Conservation (phyloP, 2,113 vertebrate genomes). For the Bothrops jararaca region DNA sequence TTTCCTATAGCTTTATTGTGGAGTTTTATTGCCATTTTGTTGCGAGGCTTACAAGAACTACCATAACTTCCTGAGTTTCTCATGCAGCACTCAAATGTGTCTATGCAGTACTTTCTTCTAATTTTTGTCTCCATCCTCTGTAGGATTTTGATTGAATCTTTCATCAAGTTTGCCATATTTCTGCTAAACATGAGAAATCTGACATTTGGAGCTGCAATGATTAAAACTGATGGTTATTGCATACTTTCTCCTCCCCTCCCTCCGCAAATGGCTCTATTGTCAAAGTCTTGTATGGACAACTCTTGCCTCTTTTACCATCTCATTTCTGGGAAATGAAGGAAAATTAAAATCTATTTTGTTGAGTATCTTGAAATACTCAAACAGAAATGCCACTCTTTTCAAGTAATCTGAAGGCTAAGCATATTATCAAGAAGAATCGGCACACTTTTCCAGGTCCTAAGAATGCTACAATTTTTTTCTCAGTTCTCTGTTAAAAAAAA, state of each 20-base stretch:
- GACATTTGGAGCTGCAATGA: not conserved
- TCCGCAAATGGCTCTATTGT: not conserved
- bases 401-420: not conserved
- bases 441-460: not conserved
- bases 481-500: not conserved
- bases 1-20: not conserved
- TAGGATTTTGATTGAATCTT: not conserved
- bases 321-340: not conserved
- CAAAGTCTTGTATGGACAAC: not conserved
- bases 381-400: not conserved
- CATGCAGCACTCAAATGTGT: not conserved
- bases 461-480: not conserved
- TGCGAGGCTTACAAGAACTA: not conserved
- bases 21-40: not conserved
- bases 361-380: not conserved
- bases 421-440: not conserved
- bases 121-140: not conserved
- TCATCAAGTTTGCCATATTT: not conserved
- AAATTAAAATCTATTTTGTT: not conserved
- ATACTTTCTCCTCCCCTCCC: not conserved
- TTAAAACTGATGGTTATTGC: not conserved
- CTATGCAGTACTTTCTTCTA: not conserved
- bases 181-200: not conserved
- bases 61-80: not conserved
- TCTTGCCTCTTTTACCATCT: not conserved